phyloP scores from a whole-genome alignment of 2,113 vertebrate genomes.

The Dolichotis patagonum region DNA sequence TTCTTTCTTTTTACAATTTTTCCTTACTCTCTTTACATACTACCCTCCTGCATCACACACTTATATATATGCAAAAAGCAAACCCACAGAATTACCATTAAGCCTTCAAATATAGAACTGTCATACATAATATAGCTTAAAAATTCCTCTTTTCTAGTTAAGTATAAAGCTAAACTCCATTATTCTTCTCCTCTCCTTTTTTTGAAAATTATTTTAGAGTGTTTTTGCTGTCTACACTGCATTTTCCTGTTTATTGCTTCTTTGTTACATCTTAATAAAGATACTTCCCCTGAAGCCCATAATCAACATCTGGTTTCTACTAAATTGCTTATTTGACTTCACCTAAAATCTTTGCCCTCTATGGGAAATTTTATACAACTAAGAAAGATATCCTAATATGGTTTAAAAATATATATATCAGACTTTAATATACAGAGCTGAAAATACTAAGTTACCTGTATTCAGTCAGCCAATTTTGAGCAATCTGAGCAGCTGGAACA shows the following conservation, averaged over 20 bases:
- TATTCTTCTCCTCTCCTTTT: constrained; percentile 14
- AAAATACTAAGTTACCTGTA: neutral
- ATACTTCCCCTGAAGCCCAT: constrained; percentile 17
- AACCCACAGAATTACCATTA: constrained; percentile 31
- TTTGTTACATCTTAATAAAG: neutral
- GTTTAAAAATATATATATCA: neutral
- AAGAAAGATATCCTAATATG: neutral
- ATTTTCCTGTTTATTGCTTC: neutral
- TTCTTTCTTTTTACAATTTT: constrained; percentile 24
- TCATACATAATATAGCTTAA: neutral
- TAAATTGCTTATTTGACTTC: constrained; percentile 57
- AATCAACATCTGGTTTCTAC: constrained; percentile 61
- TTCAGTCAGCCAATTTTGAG: constrained; percentile 29
- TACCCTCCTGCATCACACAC: neutral
- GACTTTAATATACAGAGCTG: constrained; percentile 8
- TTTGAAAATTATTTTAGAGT: constrained; percentile 10
- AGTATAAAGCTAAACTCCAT: neutral
- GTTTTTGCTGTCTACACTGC: constrained; percentile 16
- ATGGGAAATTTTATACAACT: constrained; percentile 28
- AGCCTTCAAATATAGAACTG: constrained; percentile 25
- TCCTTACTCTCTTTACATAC: neutral
- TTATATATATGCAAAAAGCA: neutral
- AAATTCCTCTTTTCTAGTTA: constrained; percentile 47
- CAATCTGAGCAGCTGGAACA: neutral
- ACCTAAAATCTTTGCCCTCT: constrained; percentile 48